Base-by-base conservation (phyloP, 2,888 invertebrate species). In the Agrochola circellaris region DNA sequence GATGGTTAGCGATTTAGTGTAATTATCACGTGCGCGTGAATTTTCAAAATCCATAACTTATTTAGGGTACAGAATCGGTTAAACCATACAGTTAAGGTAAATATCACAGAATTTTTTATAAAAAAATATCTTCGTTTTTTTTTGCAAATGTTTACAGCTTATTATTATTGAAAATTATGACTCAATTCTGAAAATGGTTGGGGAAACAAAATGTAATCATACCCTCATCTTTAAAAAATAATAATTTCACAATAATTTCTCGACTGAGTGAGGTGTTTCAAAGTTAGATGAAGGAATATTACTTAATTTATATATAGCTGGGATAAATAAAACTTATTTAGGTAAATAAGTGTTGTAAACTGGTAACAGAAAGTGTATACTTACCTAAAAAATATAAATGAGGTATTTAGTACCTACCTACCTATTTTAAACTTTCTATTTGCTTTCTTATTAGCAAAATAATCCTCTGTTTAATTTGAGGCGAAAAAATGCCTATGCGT, bases 11-110 rank as follows among this genome's bases (percentile, higher is more conserved):
- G 73, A 82, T 83, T 84, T 87, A 82, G 84, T 88, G 90, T 83
- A 84, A 84, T 87, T 86, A 89, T 93, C 93, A 95, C 95, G 95
- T 93, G 94, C 91, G 92, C 91, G 91, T 85, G 81, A 87, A 86
- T 81, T 73, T 75, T 72, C 11, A 54, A 70, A 73, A 73, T 73
- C 13, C 45, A 34, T 76, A 42, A 66, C 42, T 64, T 77, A 72
- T 65, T 64, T 67, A 62, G 26, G 54, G n/a, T 70, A 73, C 8
- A 45, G 38, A 64, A 67, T 60, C 30, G 51, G 42, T 74, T 60
- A 30, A 13, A 61, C 30, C 17, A 48, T 6, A 20, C 51, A 67
- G 48, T 70, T n/a, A 72, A 87, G 77, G 85, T 81, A 81, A 84
- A 74, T 85, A 77, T 67, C 4, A 61, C 15, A 65, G 13, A 60